A percentile compares a stretch with the other conserved stretches of the same genome.
Conservation (phyloP, 2,888 invertebrate genomes). For the Strigamia transsilvanica region DNA sequence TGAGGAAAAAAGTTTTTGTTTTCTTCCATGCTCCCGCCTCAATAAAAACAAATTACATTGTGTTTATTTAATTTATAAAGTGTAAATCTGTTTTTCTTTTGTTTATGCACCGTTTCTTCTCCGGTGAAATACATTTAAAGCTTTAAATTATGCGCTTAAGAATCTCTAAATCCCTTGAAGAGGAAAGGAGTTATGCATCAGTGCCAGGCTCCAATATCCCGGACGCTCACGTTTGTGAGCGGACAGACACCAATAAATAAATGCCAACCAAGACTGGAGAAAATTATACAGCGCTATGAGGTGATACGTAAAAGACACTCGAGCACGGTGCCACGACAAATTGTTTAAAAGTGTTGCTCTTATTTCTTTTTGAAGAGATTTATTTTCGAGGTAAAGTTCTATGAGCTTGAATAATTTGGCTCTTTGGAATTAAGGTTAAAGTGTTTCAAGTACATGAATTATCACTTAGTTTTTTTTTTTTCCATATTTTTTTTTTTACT, state of each 20-base stretch:
- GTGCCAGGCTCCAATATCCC: background rate
- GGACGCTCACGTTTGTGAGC: conserved; percentile 8
- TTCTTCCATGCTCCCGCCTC: no score
- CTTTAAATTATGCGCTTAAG: conserved; percentile 8
- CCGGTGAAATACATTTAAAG: conserved; percentile 8
- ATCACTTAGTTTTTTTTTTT: no score
- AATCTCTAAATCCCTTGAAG: conserved; percentile 2
- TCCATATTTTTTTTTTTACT: no score
- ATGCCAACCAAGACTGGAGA: conserved; percentile 3
- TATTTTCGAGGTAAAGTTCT: no score
- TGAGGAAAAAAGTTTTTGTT: no score
- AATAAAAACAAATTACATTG: no score
- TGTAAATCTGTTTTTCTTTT: conserved; percentile 1
- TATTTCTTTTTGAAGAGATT: background rate
- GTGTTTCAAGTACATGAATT: no score
- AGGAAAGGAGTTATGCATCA: conserved; percentile 2
- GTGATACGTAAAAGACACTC: background rate
- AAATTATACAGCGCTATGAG: background rate
- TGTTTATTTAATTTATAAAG: conserved; percentile 3
- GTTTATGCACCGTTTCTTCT: background rate
- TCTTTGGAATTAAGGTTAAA: no score
- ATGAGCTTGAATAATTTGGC: no score
- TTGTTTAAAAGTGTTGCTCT: background rate
- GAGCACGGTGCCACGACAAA: background rate
- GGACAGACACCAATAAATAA: conserved; percentile 3